Percentiles rank a stretch among this genome's conserved stretches.
These are phyloP conservation scores for Junco hyemalis DNA, from an alignment of 2,113 vertebrate species.

Conservation along the genomic window DNA sequence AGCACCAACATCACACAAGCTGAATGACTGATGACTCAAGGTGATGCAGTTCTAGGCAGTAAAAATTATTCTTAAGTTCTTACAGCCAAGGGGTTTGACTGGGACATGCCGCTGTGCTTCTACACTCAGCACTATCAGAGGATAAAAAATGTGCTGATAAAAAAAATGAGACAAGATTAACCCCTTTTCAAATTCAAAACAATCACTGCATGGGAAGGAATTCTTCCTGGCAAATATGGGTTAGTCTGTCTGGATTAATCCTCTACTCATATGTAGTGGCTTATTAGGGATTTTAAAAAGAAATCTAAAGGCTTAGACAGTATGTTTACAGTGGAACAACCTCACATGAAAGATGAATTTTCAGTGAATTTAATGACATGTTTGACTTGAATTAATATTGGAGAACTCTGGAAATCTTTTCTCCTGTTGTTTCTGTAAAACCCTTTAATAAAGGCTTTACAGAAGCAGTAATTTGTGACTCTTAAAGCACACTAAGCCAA, in stretches of 20 bases:
- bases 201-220: not conserved
- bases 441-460: not conserved
- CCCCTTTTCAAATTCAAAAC: not conserved
- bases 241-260: conserved; percentile 44
- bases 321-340: conserved; percentile 1
- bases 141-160: not conserved
- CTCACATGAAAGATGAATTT: not conserved
- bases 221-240: not conserved
- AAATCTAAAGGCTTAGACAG: not conserved
- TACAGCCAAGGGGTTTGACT: not conserved
- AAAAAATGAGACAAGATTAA: not conserved
- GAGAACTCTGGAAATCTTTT: not conserved
- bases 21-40: not conserved
- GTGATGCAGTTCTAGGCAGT: not conserved
- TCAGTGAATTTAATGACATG: not conserved
- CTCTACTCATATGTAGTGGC: not conserved
- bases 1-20: not conserved
- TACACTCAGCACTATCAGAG: not conserved
- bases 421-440: not conserved
- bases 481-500: not conserved
- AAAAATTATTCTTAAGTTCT: not conserved
- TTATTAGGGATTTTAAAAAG: conserved; percentile 38
- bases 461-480: not conserved
- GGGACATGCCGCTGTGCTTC: not conserved
- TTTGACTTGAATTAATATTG: not conserved